Base-by-base conservation (phyloP, 2,113 vertebrate genomes). In the Speoplatyrhinus poulsoni region DNA sequence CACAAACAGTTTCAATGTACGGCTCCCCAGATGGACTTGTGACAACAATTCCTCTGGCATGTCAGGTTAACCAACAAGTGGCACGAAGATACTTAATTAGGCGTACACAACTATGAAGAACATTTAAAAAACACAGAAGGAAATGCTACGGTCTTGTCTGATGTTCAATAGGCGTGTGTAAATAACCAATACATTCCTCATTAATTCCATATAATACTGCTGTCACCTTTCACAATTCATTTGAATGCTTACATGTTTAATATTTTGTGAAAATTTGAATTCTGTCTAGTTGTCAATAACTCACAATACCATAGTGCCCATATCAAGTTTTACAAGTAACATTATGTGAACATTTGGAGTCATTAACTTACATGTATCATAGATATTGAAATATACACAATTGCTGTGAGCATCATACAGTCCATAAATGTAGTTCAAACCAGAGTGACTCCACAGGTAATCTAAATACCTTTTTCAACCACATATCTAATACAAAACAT, bases 401-500 rank as follows among this genome's bases (percentile, higher is more conserved):
- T 46, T 41, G 3, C 12, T 60, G n/a, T 64, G 59, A 65, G 46
- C 12, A 70, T 17, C 13, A 26, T 49, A 56, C 60, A 16, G 26
- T 84, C 59, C 80, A 63, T 72, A 65, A 70, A 76, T 80, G 60
- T 61, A 54, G 26, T 68, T 78, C 17, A 53, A 81, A 74, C 61
- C 72, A 26, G 7, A 76, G 49, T 69, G 50, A 73, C 65, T 73
- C 66, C 7, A 61, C 72, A 73, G 54, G 60, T 10, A 83, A 64
- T 67, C 73, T 61, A 74, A 73, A 81, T 65, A 67, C 72, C 46
- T 36, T 73, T 82, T 76, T 60, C 46, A 75, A 81, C 54, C 62
- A 84, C 80, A 58, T 70, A 63, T 63, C 81, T 73, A 85, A 48
- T 80, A 69, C 59, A 79, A 77, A 77, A 84, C 83, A 87, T 85